phyloP scores from a whole-genome alignment of 2,113 vertebrate species.

The Protobothrops flavoviridis region DNA sequence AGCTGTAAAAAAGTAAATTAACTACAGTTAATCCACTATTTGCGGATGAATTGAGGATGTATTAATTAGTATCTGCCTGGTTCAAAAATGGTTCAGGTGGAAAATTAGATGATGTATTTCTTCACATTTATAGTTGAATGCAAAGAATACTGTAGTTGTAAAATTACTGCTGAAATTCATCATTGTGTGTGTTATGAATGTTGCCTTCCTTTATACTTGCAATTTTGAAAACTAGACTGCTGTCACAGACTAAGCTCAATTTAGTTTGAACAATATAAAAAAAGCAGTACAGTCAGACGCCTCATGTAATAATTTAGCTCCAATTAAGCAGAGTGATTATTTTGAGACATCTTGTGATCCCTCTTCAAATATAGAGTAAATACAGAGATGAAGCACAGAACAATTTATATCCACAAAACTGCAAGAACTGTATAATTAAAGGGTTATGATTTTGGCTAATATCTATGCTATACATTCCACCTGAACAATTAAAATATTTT shows the following conservation, averaged over 20 bases:
- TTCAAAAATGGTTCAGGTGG: slow-evolving; percentile 34
- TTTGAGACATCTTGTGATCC: slow-evolving; percentile 32
- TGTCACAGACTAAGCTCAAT: slow-evolving; percentile 6
- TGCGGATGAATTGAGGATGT: neutral
- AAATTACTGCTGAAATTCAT: slow-evolving; percentile 5
- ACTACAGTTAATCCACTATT: neutral
- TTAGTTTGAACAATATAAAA: slow-evolving; percentile 25
- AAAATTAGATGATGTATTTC: slow-evolving; percentile 6
- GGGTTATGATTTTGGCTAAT: slow-evolving; percentile 8
- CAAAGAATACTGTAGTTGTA: slow-evolving; percentile 44
- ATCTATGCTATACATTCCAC: neutral
- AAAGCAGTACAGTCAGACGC: neutral
- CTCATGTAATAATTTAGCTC: slow-evolving; percentile 45
- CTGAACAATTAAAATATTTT: slow-evolving; percentile 24
- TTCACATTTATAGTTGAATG: slow-evolving; percentile 57
- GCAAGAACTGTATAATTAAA: slow-evolving; percentile 25
- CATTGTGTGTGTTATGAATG: neutral
- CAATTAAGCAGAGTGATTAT: slow-evolving; percentile 31
- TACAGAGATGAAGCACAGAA: neutral
- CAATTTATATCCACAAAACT: slow-evolving; percentile 20
- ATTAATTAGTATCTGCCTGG: neutral
- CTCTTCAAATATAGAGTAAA: neutral
- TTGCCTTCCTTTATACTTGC: slow-evolving; percentile 20
- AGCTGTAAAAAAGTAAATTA: neutral
- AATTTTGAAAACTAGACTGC: neutral